A percentile compares a stretch with the other conserved stretches of the same genome.
phyloP scores from a whole-genome alignment of 2,797 vertebrate genomes.

The Eupleurogrammus muticus region DNA sequence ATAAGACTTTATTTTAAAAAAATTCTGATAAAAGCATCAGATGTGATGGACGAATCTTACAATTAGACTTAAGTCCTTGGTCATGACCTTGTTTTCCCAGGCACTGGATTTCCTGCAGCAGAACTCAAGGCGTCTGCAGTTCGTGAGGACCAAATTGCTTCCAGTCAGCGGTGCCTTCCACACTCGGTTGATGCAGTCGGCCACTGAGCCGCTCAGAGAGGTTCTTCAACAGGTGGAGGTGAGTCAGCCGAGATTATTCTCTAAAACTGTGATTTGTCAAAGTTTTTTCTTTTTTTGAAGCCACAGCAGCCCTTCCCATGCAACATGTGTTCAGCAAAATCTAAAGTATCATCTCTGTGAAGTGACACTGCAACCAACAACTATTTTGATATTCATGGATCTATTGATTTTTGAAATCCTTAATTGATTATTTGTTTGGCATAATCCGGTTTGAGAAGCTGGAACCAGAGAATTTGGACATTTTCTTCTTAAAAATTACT shows the following conservation, averaged over 20 bases:
- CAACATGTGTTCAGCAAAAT: too few relatives aligned
- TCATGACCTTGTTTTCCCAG: conserved; percentile 69
- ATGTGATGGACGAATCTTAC: too few relatives aligned
- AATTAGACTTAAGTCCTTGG: background rate
- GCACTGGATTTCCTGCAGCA: conserved; percentile 91
- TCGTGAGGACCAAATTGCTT: conserved; percentile 84
- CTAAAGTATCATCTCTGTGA: too few relatives aligned
- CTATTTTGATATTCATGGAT: too few relatives aligned
- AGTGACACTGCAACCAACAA: too few relatives aligned
- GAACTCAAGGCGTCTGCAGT: conserved; percentile 85
- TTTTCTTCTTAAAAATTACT: too few relatives aligned
- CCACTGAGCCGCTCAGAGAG: conserved; percentile 83
- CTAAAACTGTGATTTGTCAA: background rate
- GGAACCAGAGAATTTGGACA: too few relatives aligned
- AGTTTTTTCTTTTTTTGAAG: background rate
- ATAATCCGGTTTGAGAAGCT: too few relatives aligned
- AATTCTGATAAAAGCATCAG: too few relatives aligned
- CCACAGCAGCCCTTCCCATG: background rate
- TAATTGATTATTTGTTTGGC: too few relatives aligned
- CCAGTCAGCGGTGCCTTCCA: conserved; percentile 95
- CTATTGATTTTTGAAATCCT: too few relatives aligned
- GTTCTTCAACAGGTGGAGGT: conserved; percentile 84
- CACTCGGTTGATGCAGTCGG: conserved; percentile 90
- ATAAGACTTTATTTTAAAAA: too few relatives aligned
- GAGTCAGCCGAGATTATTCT: conserved; percentile 21